Conservation (phyloP, 2,888 invertebrate species). For the Cephus pulcher region DNA sequence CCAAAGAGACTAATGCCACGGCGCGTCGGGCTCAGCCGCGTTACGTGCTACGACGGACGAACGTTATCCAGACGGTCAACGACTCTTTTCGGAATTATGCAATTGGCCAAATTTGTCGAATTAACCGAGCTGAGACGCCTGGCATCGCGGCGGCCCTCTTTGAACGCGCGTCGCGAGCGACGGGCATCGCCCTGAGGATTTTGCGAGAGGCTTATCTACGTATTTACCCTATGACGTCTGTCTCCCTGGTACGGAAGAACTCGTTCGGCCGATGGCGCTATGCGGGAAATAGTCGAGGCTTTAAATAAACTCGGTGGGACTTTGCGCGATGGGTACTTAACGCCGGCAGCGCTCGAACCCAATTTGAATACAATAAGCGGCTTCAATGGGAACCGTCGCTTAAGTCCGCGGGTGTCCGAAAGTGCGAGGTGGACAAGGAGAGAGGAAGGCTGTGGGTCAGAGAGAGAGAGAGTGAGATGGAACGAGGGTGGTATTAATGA, state of each 20-base stretch:
- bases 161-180: neutral
- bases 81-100: conserved; percentile 62
- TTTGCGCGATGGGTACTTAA: conserved; percentile 4
- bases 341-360: conserved; percentile 19
- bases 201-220: no score
- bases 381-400: conserved; percentile 51
- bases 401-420: conserved; percentile 49
- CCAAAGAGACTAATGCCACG: neutral
- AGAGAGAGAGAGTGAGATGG: neutral
- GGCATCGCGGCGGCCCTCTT: conserved; percentile 17
- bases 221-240: no score
- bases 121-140: conserved; percentile 42
- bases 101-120: conserved; percentile 64
- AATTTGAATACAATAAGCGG: conserved; percentile 64
- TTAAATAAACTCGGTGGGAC: conserved; percentile 5
- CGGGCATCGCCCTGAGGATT: neutral
- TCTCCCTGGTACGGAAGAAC: no score
- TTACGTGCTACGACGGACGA: conserved; percentile 4
- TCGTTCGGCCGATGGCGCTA: neutral
- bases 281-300: conserved; percentile 4
- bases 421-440: conserved; percentile 59
- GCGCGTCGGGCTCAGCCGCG: neutral
- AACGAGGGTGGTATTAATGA: neutral
- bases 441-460: conserved; percentile 14
- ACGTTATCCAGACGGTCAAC: conserved; percentile 51